These are phyloP conservation scores for Cardiocondyla obscurior DNA, from an alignment of 1,140 invertebrate species.

Conservation along the genomic window DNA sequence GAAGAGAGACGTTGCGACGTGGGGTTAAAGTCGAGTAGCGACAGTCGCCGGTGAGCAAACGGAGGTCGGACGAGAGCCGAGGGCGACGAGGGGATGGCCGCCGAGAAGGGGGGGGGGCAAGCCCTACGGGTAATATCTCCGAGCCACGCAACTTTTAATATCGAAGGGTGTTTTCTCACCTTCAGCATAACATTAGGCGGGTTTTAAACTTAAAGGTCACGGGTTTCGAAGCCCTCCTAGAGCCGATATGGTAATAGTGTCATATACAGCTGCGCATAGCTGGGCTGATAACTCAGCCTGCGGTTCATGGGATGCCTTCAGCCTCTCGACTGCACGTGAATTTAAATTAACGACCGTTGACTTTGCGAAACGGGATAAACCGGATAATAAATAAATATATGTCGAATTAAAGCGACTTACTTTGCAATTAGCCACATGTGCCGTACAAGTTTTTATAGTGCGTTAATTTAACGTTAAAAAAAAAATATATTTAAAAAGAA, in stretches of 20 bases:
- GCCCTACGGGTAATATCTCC: conserved; percentile 74
- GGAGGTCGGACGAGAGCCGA: background rate
- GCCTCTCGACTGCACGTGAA: background rate
- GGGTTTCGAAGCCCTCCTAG: conserved; percentile 71
- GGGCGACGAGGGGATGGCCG: conserved; percentile 26
- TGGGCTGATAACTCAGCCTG: conserved; percentile 52
- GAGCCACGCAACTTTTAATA: conserved; percentile 82
- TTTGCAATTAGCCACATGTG: background rate
- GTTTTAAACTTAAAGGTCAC: conserved; percentile 80
- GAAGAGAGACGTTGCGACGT: conserved; percentile 48
- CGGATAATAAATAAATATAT: background rate
- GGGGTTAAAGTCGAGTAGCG: conserved; percentile 56
- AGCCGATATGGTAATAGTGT: conserved; percentile 80
- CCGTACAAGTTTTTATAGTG: too few species aligned
- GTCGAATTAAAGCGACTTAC: background rate
- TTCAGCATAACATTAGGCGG: conserved; percentile 75
- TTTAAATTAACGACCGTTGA: conserved; percentile 32
- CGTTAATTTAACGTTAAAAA: background rate
- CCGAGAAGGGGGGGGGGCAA: conserved; percentile 9
- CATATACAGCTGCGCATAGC: conserved; percentile 68
- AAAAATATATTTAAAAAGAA: background rate
- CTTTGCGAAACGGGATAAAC: background rate
- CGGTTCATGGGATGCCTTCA: conserved; percentile 29
- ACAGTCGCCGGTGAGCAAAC: background rate
- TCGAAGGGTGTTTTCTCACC: conserved; percentile 82